These are phyloP conservation scores for Ranitomeya variabilis DNA, from an alignment of 2,113 vertebrate genomes.

Conservation along the genomic window DNA sequence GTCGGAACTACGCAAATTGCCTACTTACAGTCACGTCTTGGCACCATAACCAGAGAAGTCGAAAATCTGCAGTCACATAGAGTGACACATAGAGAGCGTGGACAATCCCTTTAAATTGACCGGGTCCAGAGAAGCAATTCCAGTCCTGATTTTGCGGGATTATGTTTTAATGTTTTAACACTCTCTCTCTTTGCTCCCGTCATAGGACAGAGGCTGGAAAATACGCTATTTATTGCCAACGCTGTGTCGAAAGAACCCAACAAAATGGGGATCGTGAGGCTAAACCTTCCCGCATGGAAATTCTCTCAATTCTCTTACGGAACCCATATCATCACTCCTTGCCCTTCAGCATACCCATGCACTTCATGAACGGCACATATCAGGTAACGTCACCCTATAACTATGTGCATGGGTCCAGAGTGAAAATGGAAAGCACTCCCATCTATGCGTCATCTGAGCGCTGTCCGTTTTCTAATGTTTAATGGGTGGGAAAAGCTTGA, in stretches of 20 bases:
- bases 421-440: no score
- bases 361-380: slow-evolving; percentile 96
- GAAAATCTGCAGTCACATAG: no score
- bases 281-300: slow-evolving; percentile 94
- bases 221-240: slow-evolving; percentile 95
- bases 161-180: neutral
- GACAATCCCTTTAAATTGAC: no score
- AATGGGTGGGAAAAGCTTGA: no score
- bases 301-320: slow-evolving; percentile 92
- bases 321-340: slow-evolving; percentile 96
- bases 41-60: no score
- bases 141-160: no score
- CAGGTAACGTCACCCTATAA: slow-evolving; percentile 75
- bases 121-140: no score
- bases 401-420: neutral
- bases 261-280: slow-evolving; percentile 90
- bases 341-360: slow-evolving; percentile 95
- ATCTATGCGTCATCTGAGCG: no score
- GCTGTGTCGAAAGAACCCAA: slow-evolving; percentile 91
- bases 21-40: no score
- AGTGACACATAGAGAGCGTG: no score
- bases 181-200: slow-evolving; percentile 32
- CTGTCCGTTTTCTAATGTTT: no score
- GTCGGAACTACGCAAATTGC: no score
- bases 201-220: slow-evolving; percentile 95